phyloP scores from a whole-genome alignment of 1,140 invertebrate genomes.

The Potamilus streckersoni region DNA sequence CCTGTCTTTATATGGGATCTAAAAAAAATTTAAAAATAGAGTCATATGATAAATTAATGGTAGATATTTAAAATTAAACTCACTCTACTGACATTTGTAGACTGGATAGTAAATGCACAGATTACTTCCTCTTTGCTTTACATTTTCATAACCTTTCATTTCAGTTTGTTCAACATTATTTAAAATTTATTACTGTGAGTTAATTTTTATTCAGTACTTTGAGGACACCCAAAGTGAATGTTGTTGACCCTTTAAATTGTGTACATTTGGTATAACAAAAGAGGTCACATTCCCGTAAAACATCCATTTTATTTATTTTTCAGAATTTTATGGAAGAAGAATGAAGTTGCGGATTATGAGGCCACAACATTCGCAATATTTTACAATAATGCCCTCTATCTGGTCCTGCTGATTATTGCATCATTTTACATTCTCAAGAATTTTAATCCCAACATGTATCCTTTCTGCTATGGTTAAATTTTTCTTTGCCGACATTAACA shows the following conservation, averaged over 20 bases:
- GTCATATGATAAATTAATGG: too few species aligned
- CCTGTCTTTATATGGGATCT: too few species aligned
- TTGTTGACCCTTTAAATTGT: not conserved
- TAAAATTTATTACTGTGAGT: not conserved
- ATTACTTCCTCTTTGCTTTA: not conserved
- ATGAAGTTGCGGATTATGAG: slow-evolving; percentile 99
- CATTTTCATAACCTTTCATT: not conserved
- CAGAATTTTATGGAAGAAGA: slow-evolving; percentile 93
- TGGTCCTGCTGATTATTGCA: slow-evolving; percentile 92
- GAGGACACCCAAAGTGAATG: not conserved
- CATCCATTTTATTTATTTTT: slow-evolving; percentile 22
- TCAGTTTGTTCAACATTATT: not conserved
- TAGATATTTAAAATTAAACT: too few species aligned
- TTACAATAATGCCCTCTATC: slow-evolving; percentile 98
- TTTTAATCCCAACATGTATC: slow-evolving; percentile 87
- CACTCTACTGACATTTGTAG: too few species aligned
- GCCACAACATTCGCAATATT: slow-evolving; percentile 99
- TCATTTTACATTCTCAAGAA: slow-evolving; percentile 95
- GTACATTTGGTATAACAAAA: not conserved
- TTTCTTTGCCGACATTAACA: not conserved
- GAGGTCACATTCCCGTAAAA: not conserved
- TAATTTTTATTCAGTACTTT: not conserved
- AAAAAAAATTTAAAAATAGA: too few species aligned
- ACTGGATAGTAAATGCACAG: too few species aligned
- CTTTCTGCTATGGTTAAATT: slow-evolving; percentile 42